Conservation (phyloP, 2,113 vertebrate species). For the Alligator mississippiensis region DNA sequence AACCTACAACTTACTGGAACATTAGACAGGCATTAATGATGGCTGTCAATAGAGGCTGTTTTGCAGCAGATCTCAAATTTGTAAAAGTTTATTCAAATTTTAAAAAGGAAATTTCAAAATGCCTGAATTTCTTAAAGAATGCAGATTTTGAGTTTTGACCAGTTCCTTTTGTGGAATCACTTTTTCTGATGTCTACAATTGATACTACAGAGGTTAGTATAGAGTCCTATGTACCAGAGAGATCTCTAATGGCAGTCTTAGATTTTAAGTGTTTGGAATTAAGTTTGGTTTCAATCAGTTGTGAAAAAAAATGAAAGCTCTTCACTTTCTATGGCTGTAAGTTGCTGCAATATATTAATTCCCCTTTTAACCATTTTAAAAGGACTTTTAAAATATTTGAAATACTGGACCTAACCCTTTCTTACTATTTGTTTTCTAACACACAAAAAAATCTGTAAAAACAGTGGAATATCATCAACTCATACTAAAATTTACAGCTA, state of each 20-base stretch:
- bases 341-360: not conserved
- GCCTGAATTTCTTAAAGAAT: not conserved
- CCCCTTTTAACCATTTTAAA: not conserved
- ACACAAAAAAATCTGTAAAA: not conserved
- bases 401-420: not conserved
- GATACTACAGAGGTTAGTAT: not conserved
- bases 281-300: not conserved
- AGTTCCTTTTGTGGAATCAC: not conserved
- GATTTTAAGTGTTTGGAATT: not conserved
- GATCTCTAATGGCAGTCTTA: not conserved
- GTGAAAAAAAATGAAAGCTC: not conserved
- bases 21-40: not conserved
- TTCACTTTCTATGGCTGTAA: not conserved
- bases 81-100: not conserved
- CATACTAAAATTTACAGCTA: not conserved
- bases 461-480: rapidly evolving
- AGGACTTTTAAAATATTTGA: not conserved
- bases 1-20: not conserved
- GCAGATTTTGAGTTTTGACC: not conserved
- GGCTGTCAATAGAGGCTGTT: not conserved
- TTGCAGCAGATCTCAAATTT: not conserved
- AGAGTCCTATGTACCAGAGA: not conserved
- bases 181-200: not conserved
- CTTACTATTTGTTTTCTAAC: not conserved
- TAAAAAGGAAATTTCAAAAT: not conserved